These are phyloP conservation scores for Pseudochirops cupreus DNA, from an alignment of 2,797 vertebrate species.

Conservation along the genomic window DNA sequence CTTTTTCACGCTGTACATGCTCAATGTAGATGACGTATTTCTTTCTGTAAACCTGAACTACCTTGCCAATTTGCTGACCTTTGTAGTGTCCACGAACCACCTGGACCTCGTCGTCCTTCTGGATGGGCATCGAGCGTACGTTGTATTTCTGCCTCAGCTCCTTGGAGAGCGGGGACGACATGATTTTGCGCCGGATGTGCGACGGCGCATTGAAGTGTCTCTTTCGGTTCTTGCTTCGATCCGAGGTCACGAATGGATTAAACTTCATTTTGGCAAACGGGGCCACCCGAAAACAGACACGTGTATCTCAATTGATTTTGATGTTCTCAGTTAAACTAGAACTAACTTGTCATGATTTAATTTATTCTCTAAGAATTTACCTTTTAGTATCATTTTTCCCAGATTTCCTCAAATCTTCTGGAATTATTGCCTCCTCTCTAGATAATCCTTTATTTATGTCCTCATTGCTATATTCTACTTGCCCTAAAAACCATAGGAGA, in stretches of 20 bases:
- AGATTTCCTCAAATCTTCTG: constrained; percentile 35
- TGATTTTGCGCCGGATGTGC: constrained; percentile 96
- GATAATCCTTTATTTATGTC: background rate
- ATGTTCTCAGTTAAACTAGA: background rate
- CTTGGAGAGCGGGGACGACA: constrained; percentile 96
- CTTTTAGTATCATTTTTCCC: constrained; percentile 19
- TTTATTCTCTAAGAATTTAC: constrained; percentile 45
- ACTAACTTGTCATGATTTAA: constrained; percentile 17
- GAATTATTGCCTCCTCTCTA: constrained; percentile 22
- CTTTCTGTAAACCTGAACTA: too few relatives aligned
- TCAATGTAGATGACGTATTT: too few relatives aligned
- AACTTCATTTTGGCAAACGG: constrained; percentile 96
- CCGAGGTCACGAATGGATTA: constrained; percentile 94
- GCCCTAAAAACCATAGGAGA: background rate
- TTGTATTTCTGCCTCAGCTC: constrained; percentile 97
- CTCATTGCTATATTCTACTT: background rate
- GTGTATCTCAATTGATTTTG: too few relatives aligned
- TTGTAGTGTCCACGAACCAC: constrained; percentile 66
- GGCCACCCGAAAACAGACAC: too few relatives aligned
- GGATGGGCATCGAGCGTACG: constrained; percentile 95
- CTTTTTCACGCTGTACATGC: too few relatives aligned
- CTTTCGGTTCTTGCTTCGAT: constrained; percentile 96
- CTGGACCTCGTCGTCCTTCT: constrained; percentile 95
- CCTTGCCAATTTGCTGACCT: too few relatives aligned
- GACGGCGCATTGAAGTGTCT: constrained; percentile 96